Evolutionary conservation across 2,113 vertebrate genomes (phyloP).

Genomic region (Centrocercus urophasianus): DNA sequence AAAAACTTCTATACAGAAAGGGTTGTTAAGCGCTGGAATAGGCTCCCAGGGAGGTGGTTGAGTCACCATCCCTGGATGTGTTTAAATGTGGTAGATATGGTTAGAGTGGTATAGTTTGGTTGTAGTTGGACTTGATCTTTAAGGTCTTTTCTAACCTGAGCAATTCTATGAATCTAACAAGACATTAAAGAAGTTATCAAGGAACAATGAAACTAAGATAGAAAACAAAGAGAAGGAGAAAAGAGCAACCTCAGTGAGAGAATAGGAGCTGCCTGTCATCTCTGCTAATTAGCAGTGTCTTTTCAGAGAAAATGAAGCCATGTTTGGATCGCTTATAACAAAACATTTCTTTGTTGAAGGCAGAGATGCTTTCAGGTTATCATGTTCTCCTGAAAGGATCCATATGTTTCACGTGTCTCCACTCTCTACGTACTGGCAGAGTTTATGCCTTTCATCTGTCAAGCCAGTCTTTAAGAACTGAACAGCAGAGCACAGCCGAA

Average conservation of each 20-base stretch:
- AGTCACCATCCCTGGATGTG: too few species aligned
- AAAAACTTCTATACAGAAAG: too few species aligned
- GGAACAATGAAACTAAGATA: fast-evolving
- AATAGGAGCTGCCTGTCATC: background rate
- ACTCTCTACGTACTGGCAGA: background rate
- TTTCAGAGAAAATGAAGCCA: background rate
- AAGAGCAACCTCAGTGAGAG: background rate
- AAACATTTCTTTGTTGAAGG: background rate
- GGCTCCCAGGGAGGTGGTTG: too few species aligned
- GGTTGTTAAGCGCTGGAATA: too few species aligned
- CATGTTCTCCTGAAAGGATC: background rate
- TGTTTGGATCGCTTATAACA: background rate
- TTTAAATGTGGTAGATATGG: too few species aligned
- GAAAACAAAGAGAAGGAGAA: background rate
- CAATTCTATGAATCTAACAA: background rate
- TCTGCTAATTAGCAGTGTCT: fast-evolving
- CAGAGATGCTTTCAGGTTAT: background rate
- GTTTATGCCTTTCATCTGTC: background rate
- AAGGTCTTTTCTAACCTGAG: too few species aligned
- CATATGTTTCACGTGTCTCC: background rate
- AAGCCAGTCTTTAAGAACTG: background rate
- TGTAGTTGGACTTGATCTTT: too few species aligned
- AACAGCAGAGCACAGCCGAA: background rate
- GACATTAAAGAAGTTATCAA: fast-evolving
- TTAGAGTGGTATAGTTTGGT: too few species aligned